Base-by-base conservation (phyloP, 2,113 vertebrate species). In the Dryoscopus gambensis region DNA sequence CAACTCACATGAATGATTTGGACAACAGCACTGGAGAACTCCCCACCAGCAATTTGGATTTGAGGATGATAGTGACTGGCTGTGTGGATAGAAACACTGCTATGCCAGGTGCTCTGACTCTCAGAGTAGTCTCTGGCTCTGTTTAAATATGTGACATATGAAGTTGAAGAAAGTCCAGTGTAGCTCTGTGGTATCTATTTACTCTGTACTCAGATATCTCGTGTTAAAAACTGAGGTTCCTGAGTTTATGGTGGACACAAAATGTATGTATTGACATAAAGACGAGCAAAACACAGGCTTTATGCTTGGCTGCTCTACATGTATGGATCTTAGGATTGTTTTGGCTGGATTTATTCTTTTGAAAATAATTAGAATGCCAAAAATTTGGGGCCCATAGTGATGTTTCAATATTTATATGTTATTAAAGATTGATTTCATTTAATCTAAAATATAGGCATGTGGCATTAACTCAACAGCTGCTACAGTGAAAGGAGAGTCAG, bases 211-310 rank as follows among this genome's bases (percentile, higher is more conserved):
- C 31, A 25, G 19, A 13, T 33, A 42, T 5, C 12, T 75, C 4
- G 8, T 55, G 4, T 18, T 40, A n/a, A 78, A 87, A 91, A 77
- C 2, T 21, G 75, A 47, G 6, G 7, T 25, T 78, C 37, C 21
- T 64, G 6, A 52, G 28, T 40, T 55, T 47, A 15, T 37, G 57
- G 53, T 12, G 15, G 11, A 33, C 7, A 44, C 6, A 68, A 55
- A 37, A 74, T 12, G 0, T 46, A 6, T 0, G 0, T 50, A 18
- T 5, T 47, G 21, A n/a, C 44, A 42, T 13, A 20, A 86, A 74
- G 13, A 40, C 8, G 15, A 64, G 62, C 20, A 69, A 52, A 92
- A 23, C 8, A n/a, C 0, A 8, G 42, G 4, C 5, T 84, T 87
- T 75, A 15, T 56, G 4, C 24, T 56, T 50, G 27, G 13, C 18